Base-by-base conservation (phyloP, 2,888 invertebrate species). In the Taenaris catops region DNA sequence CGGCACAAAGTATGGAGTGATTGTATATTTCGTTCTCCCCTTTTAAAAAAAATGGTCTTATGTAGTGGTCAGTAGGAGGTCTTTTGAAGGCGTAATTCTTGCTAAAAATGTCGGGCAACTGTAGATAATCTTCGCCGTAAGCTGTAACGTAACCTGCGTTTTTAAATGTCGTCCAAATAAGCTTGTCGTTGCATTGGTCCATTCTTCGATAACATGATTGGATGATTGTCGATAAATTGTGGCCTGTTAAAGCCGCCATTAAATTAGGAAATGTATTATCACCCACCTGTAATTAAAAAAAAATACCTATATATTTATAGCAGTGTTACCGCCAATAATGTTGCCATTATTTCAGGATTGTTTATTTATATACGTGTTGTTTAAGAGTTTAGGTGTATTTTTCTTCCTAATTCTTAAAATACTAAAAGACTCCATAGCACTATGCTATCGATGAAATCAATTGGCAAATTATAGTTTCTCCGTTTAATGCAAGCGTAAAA, bases 261-360 rank as follows among this genome's bases (percentile, higher is more conserved):
- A 97, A 72, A 71, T 97, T 98, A 0, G 97, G 96, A 59, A 94
- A 95, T 0, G 96, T 97, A 57, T 97, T 97, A 58, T 96, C 96
- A 3, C 91, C 95, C 42, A 94, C 90, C 90, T 95, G 61, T 16
- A 66, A n/a, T n/a, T n/a, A n/a, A n/a, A n/a, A n/a, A n/a, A n/a
- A n/a, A n/a, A n/a, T n/a, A n/a, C n/a, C n/a, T n/a, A n/a, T n/a
- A n/a, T n/a, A n/a, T n/a, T n/a, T n/a, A n/a, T n/a, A n/a, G n/a
- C n/a, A n/a, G n/a, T n/a, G n/a, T n/a, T n/a, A n/a, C n/a, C n/a
- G n/a, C n/a, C n/a, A n/a, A n/a, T n/a, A n/a, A n/a, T n/a, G n/a
- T n/a, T n/a, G n/a, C n/a, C n/a, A n/a, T n/a, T n/a, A n/a, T n/a
- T n/a, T n/a, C n/a, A n/a, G n/a, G n/a, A n/a, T n/a, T n/a, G n/a